Evolutionary conservation across 2,113 vertebrate genomes (phyloP).

Genomic region (Xenotilapia caudafasciata): DNA sequence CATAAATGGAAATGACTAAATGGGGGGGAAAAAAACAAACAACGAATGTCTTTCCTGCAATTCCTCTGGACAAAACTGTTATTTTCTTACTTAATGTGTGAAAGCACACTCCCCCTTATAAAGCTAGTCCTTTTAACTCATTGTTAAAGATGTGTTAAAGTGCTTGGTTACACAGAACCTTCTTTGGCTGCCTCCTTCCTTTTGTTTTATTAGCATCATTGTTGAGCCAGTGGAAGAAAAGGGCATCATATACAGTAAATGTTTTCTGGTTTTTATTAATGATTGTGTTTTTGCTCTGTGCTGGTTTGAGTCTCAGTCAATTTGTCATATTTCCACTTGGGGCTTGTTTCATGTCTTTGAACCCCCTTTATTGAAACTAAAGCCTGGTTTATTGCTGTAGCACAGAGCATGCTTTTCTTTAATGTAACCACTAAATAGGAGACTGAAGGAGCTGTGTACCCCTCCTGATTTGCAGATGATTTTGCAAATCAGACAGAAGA

Average conservation of each 20-base stretch:
- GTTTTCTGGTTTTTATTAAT: not conserved
- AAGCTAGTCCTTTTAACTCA: not conserved
- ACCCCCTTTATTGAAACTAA: not conserved
- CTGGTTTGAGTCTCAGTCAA: not conserved
- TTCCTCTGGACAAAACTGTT: not conserved
- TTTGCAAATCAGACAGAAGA: not conserved
- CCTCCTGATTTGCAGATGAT: not conserved
- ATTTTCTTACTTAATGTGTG: not conserved
- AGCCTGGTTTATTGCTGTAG: not conserved
- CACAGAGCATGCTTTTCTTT: not conserved
- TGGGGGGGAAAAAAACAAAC: rapidly evolving
- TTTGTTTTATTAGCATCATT: not conserved
- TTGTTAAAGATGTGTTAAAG: not conserved
- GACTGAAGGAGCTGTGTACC: not conserved
- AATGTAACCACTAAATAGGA: not conserved
- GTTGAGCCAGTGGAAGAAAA: not conserved
- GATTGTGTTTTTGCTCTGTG: not conserved
- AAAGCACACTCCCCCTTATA: not conserved
- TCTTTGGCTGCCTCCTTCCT: not conserved
- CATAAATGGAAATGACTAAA: not conserved
- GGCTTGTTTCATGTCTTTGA: not conserved
- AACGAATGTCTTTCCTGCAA: not conserved
- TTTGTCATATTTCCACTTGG: not conserved
- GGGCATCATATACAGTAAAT: not conserved
- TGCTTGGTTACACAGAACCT: not conserved